Evolutionary conservation across 2,888 invertebrate genomes (phyloP), one percentile per base, ranked within the genome.

Genomic region (Lysandra bellargus): DNA sequence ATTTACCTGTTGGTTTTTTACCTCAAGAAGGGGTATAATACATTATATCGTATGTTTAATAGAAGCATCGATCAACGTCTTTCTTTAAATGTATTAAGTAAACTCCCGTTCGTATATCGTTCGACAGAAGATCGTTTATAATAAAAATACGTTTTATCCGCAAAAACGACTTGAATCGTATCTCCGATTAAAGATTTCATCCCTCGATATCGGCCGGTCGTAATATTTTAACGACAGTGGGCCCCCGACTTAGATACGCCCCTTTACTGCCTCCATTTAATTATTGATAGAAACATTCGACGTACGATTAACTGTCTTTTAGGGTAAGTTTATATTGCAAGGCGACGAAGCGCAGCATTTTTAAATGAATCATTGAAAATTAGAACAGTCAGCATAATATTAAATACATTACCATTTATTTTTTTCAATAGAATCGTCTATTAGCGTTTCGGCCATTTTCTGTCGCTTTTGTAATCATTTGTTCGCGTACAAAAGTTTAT

Each of bases 181-280:
- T 88, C 86, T 85, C 85, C 90, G 92, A 92, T 92, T 92, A 92
- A 92, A 92, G 92, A 93, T 93, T 90, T 91, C 89, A 89, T 91
- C 90, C 90, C 85, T 83, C 87, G 92, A 92, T 93, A 92, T 92
- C 87, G 92, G 90, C 86, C 90, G 90, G 87, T 92, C 93, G 92
- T 94, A 93, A 94, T 92, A 93, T 90, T 93, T 93, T 93, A 93
- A 92, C 92, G 92, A 91, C 86, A 85, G 85, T 86, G 87, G 87
- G 84, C 87, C 88, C 90, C 88, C 86, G 85, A 87, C 72, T 85
- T 87, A 84, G 87, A 88, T 92, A 88, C 90, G 90, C 90, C 91
- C 89, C 92, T 93, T 92, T 92, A 92, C 89, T 92, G 88, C 88
- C 86, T 86, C 88, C 88, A 89, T 91, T 92, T 92, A 92, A 92